Percentiles rank a stretch among this genome's conserved stretches.
Evolutionary conservation across 2,797 vertebrate species (phyloP).

Genomic region (Tapirus indicus): DNA sequence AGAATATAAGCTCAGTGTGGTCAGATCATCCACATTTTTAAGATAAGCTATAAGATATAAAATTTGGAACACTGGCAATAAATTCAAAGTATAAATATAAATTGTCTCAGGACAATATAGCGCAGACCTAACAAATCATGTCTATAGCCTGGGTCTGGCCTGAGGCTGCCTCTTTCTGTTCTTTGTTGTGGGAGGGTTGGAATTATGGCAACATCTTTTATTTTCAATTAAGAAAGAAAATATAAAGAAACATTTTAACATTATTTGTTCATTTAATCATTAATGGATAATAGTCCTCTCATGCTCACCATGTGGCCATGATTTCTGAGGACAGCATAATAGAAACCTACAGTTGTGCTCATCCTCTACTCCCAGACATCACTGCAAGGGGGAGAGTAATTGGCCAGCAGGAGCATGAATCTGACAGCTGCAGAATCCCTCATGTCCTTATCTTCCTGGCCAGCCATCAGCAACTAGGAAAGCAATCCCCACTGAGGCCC

Average conservation of each 20-base stretch:
- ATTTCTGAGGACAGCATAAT: background rate
- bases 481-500: background rate
- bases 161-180: background rate
- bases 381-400: background rate
- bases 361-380: background rate
- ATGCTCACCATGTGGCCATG: background rate
- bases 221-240: background rate
- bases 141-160: background rate
- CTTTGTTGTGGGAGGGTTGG: background rate
- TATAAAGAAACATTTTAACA: background rate
- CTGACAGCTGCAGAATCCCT: background rate
- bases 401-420: fast-evolving
- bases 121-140: background rate
- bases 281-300: background rate
- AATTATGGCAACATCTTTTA: background rate
- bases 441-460: background rate
- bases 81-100: background rate
- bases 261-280: background rate
- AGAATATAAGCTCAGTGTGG: background rate
- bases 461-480: background rate
- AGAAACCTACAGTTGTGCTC: background rate
- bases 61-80: background rate
- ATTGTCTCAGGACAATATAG: background rate
- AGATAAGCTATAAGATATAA: background rate
- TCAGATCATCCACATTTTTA: background rate